Evolutionary conservation across 2,797 vertebrate genomes (phyloP), one percentile per base, ranked within the genome.

Genomic region (Paramormyrops hopkinsi): DNA sequence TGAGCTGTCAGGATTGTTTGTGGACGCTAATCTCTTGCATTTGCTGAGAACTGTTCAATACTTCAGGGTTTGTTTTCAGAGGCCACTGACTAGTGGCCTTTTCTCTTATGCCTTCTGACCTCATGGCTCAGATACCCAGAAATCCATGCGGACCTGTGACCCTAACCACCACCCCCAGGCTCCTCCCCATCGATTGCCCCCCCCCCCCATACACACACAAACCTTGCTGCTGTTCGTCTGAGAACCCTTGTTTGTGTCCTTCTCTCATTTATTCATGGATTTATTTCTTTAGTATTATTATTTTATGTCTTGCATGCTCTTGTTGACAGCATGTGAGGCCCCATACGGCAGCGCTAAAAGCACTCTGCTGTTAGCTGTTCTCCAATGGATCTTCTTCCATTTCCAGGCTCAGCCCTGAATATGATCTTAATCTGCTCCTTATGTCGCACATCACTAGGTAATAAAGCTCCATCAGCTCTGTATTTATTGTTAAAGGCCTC

Each of bases 101-200:
- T 41, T 79, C 11, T 69, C 0, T 33, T 12, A 14, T 69, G 29
- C 65, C 25, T 69, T 33, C 65, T 69, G 25, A 69, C 11, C 3
- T 69, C 65, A 33, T 33, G 65, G 6, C 14, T 41, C 14, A 79
- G 37, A 41, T 44, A 79, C 73, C 25, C 25, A 69, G 37, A 37
- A 79, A 44, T 79, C 33, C 73, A 41, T 41, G 73, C 2, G 6
- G 33, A 44, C 73, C 33, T 41, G 33, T 37, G 5, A 37, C n/a
- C 17, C n/a, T 11, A 11, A 0, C 62, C 29, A 9, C 3, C 29
- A 29, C 29, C 29, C 0, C 97, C 97, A 65, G 88, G 41, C 91
- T 87, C 59, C 25, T 88, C 48, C 37, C 19, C 85, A 33, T 73
- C 53, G 7, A 37, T 14, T 22, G 8, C 87, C 33, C 22, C 87